phyloP scores from a whole-genome alignment of 2,113 vertebrate genomes.

The Xiphorhynchus elegans region DNA sequence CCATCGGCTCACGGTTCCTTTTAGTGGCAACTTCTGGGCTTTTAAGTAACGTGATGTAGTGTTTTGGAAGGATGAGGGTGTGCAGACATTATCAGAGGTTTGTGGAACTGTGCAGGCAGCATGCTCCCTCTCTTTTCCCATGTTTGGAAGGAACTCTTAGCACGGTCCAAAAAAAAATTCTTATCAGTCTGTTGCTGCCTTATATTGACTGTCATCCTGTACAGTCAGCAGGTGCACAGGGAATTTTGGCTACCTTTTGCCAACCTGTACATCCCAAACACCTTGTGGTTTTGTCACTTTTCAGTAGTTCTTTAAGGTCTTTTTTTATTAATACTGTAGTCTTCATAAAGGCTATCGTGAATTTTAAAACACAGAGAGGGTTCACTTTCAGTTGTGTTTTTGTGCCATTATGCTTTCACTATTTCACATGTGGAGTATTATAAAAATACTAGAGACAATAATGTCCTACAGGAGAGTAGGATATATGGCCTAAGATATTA shows the following conservation, averaged over 20 bases:
- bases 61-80: background rate
- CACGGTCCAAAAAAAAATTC: background rate
- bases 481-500: background rate
- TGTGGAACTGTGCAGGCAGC: background rate
- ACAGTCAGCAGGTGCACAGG: background rate
- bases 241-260: background rate
- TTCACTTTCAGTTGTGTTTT: background rate
- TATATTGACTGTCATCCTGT: background rate
- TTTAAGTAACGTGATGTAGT: background rate
- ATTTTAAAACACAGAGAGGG: background rate
- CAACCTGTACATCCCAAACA: background rate
- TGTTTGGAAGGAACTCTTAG: conserved; percentile 23
- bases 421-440: background rate
- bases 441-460: background rate
- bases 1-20: background rate
- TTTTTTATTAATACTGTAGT: background rate
- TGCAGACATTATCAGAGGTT: background rate
- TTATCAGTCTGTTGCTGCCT: background rate
- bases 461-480: background rate
- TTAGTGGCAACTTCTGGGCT: background rate
- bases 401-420: background rate
- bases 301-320: background rate
- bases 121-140: background rate
- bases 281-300: background rate
- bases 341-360: background rate